phyloP scores from a whole-genome alignment of 2,888 invertebrate species.

The Onchidella celtica region DNA sequence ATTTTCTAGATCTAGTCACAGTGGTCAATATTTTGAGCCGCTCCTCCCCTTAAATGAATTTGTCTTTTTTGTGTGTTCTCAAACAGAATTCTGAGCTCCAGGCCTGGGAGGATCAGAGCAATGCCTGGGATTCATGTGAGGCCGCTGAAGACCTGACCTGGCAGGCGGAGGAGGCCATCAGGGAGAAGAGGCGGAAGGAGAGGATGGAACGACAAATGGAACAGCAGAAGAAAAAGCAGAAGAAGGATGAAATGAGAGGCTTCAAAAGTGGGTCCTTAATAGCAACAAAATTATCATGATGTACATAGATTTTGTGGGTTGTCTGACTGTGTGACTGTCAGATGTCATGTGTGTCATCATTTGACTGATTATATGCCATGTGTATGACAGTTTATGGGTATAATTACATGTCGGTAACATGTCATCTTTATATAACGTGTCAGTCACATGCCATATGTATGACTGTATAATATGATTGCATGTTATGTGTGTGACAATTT shows the following conservation, averaged over 20 bases:
- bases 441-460: not conserved
- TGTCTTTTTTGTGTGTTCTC: too few relatives aligned
- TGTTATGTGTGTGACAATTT: too few relatives aligned
- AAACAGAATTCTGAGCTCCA: conserved; percentile 68
- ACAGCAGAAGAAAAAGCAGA: conserved; percentile 68
- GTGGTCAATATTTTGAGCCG: too few relatives aligned
- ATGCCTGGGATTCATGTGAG: conserved; percentile 71
- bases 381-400: too few relatives aligned
- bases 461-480: not conserved
- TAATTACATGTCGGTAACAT: too few relatives aligned
- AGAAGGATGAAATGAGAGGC: conserved; percentile 62
- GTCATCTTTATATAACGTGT: not conserved
- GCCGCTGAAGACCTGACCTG: conserved; percentile 69
- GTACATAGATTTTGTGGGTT: not conserved
- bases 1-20: too few relatives aligned
- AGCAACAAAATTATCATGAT: conserved; percentile 42
- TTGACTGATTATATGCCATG: too few relatives aligned
- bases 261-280: conserved; percentile 44
- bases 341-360: too few relatives aligned
- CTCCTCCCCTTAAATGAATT: too few relatives aligned
- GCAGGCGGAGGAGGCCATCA: conserved; percentile 74
- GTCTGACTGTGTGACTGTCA: not conserved
- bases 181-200: conserved; percentile 69
- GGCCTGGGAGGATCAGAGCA: conserved; percentile 72
- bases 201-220: conserved; percentile 67